Percentiles rank a stretch among this genome's conserved stretches.
These are phyloP conservation scores for Chauna torquata DNA, from an alignment of 2,113 vertebrate genomes.

Conservation along the genomic window DNA sequence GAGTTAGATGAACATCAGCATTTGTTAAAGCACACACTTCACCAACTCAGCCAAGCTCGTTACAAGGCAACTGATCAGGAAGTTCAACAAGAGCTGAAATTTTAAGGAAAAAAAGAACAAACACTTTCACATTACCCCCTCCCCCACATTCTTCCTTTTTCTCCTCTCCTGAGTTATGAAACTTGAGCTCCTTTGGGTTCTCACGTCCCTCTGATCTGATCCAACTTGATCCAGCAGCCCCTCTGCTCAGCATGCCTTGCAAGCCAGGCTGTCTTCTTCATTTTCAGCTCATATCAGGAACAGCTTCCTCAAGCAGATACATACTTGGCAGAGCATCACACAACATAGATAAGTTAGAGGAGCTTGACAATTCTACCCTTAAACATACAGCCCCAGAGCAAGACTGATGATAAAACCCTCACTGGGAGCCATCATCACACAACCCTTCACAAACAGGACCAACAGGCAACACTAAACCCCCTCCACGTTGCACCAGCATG, in stretches of 20 bases:
- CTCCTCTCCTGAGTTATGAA: neutral
- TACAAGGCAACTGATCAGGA: neutral
- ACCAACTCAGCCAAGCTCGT: rapidly evolving
- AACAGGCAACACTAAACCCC: neutral
- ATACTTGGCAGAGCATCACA: neutral
- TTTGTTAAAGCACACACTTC: neutral
- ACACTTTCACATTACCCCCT: rapidly evolving
- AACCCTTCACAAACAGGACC: neutral
- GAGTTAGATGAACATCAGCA: neutral
- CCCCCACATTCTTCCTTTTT: neutral
- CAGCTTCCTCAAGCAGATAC: neutral
- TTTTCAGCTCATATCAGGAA: neutral
- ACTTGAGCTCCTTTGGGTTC: neutral
- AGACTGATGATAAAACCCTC: rapidly evolving
- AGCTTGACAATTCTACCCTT: neutral
- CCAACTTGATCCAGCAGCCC: neutral
- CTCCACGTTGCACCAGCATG: rapidly evolving
- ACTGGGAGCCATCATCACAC: neutral
- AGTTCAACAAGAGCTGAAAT: neutral
- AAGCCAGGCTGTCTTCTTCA: neutral
- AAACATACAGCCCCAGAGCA: neutral
- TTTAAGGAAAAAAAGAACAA: neutral
- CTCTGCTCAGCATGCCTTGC: rapidly evolving
- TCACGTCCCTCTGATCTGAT: neutral
- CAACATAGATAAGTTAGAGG: neutral